A percentile compares a stretch with the other conserved stretches of the same genome.
phyloP scores from a whole-genome alignment of 2,797 vertebrate species.

The Anguilla obscura region DNA sequence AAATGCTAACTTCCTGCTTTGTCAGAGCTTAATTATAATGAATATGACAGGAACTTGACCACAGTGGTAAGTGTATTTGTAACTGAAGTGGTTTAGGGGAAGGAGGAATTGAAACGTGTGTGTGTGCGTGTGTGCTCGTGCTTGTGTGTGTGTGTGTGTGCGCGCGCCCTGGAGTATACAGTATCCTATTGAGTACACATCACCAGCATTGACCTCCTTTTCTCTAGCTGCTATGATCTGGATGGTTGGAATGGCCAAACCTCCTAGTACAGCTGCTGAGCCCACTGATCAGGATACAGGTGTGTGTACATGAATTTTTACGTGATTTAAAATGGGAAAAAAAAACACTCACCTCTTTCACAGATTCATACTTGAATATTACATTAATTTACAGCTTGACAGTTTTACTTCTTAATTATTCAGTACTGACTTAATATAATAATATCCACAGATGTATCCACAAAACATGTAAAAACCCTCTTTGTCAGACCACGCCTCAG shows the following conservation, averaged over 20 bases:
- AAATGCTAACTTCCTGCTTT: background rate
- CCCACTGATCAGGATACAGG: constrained; percentile 62
- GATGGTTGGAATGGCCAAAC: constrained; percentile 91
- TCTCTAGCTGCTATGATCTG: constrained; percentile 91
- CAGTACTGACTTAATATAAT: background rate
- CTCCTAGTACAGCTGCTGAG: constrained; percentile 55
- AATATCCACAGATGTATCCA: background rate
- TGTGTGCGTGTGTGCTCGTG: background rate
- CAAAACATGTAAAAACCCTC: background rate
- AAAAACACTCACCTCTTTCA: background rate
- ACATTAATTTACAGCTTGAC: background rate
- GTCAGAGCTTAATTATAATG: background rate
- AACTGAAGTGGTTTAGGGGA: background rate
- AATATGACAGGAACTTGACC: background rate
- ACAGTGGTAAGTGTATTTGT: background rate
- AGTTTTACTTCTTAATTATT: background rate
- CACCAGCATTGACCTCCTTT: background rate
- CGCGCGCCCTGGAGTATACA: background rate
- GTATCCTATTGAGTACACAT: background rate
- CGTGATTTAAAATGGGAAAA: background rate
- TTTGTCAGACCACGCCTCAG: background rate
- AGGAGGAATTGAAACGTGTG: background rate
- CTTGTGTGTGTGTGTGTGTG: background rate
- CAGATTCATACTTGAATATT: background rate
- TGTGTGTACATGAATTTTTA: constrained; percentile 39